Evolutionary conservation across 2,888 invertebrate genomes (phyloP), one percentile per base, ranked within the genome.

Genomic region (Anarsia innoxiella): DNA sequence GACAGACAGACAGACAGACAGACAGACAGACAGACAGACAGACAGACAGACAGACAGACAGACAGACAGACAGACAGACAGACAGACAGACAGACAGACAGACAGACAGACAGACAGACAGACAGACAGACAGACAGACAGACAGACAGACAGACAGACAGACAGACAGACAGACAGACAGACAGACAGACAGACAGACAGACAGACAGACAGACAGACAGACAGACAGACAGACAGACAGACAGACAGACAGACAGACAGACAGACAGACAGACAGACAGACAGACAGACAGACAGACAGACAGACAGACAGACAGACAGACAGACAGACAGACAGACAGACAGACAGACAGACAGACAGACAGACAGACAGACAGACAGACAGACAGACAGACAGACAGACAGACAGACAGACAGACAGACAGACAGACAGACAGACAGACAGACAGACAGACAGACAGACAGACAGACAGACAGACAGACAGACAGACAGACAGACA

Each of bases 391-490:
- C 25, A 16, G 33, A 25, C 4, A 19, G 33, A 25, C 19, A 16
- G 35, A 27, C 12, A 13, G 35, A 27, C 26, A 23, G 28, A 27
- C 26, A 23, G 35, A 16, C 26, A 23, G 35, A 27, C 19, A 23
- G 35, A 27, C 12, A 23, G 35, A 27, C 19, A 23, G 35, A 27
- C 12, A 23, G 35, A 27, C 19, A 23, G 35, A 27, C 8, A 23
- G 35, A 16, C 19, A 23, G 35, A 27, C 12, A 23, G 35, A 27
- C 19, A 23, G 27, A 27, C 12, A 23, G 35, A 16, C 11, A 23
- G 35, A 27, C 8, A 23, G 35, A 27, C 19, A 23, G 35, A 27
- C 9, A 23, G 35, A 27, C n/a, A 23, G 35, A 27, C 12, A 23
- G 35, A 16, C 11, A 23, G 35, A 27, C 3, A 23, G 35, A 27